A percentile compares a stretch with the other conserved stretches of the same genome.
Conservation (phyloP, 1,140 invertebrate genomes). For the Ceratosolen fusciceps region DNA sequence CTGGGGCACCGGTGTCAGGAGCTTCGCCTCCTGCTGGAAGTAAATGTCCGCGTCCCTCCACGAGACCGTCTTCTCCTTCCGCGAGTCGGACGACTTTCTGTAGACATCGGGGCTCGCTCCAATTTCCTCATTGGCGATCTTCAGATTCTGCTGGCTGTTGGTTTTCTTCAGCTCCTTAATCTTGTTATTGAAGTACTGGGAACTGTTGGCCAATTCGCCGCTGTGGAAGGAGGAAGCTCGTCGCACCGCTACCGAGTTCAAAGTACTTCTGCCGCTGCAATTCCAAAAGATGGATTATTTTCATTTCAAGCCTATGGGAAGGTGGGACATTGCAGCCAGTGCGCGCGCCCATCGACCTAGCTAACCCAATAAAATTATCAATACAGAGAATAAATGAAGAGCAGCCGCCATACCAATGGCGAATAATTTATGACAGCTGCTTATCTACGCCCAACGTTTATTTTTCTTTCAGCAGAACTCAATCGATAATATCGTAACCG, state of each 20-base stretch:
- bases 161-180: slow-evolving; percentile 64
- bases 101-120: too few relatives aligned
- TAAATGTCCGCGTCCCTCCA: slow-evolving; percentile 70
- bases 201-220: slow-evolving; percentile 57
- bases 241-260: slow-evolving; percentile 47
- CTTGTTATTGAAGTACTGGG: slow-evolving; percentile 61
- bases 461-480: too few relatives aligned
- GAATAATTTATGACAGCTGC: too few relatives aligned
- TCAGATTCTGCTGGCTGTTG: slow-evolving; percentile 59
- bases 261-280: background rate
- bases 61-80: slow-evolving; percentile 53
- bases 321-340: too few relatives aligned
- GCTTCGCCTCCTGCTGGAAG: slow-evolving; percentile 58
- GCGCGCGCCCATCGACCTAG: too few relatives aligned
- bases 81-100: slow-evolving; percentile 1
- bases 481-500: too few relatives aligned
- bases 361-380: too few relatives aligned
- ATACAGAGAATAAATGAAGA: too few relatives aligned
- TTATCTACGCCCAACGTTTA: too few relatives aligned
- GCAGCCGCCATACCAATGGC: too few relatives aligned
- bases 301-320: too few relatives aligned
- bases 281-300: background rate
- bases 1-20: slow-evolving; percentile 57
- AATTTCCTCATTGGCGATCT: background rate
- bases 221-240: slow-evolving; percentile 66